Percentiles rank a stretch among this genome's conserved stretches.
phyloP scores from a whole-genome alignment of 2,797 vertebrate species.

The Huso huso region DNA sequence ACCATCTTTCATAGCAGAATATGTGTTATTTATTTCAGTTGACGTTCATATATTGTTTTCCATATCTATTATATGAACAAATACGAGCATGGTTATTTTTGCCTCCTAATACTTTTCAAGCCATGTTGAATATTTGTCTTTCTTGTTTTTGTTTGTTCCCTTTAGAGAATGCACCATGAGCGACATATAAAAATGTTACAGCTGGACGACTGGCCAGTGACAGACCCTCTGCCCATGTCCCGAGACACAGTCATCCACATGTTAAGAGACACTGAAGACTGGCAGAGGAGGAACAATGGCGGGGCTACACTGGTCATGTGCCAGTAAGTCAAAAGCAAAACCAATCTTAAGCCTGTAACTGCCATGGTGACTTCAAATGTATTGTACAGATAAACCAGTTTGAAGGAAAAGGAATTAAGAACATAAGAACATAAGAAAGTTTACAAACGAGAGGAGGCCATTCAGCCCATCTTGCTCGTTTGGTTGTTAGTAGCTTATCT shows the following conservation, averaged over 20 bases:
- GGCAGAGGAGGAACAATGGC: conserved; percentile 18
- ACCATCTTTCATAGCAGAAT: too few species aligned
- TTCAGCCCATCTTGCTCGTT: too few species aligned
- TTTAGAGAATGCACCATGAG: conserved; percentile 24
- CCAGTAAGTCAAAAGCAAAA: conserved; percentile 27
- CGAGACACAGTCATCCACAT: conserved; percentile 34
- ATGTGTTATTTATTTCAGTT: too few species aligned
- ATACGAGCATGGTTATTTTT: too few species aligned
- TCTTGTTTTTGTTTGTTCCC: not conserved
- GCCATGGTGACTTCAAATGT: not conserved
- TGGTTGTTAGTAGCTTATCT: too few species aligned
- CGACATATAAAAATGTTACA: conserved; percentile 32
- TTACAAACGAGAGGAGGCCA: too few species aligned
- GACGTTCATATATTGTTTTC: too few species aligned
- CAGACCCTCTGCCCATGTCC: conserved; percentile 13
- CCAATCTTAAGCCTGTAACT: not conserved
- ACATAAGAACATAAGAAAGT: too few species aligned
- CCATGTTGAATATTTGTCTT: not conserved
- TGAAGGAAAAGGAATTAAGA: too few species aligned
- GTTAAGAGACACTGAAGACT: conserved; percentile 32
- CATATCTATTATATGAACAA: too few species aligned
- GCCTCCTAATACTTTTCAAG: not conserved
- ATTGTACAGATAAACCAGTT: too few species aligned
- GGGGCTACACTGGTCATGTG: conserved; percentile 33
- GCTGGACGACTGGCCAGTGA: conserved; percentile 38